These are phyloP conservation scores for Euleptes europaea DNA, from an alignment of 2,113 vertebrate genomes.

Conservation along the genomic window DNA sequence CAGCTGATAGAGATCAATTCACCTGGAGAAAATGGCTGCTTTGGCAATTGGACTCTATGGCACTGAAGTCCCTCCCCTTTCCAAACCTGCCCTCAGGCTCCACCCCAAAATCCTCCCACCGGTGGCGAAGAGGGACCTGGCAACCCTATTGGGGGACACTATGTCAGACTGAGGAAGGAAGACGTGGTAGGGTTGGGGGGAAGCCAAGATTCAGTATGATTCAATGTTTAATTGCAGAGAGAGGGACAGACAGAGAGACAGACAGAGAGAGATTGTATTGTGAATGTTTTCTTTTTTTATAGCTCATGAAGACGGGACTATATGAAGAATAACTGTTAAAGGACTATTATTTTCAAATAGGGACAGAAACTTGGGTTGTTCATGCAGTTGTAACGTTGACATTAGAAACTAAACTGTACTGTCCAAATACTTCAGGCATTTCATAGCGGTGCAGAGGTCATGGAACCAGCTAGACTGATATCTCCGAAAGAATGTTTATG, in stretches of 20 bases:
- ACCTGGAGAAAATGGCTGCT: no score
- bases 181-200: neutral
- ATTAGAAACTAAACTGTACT: neutral
- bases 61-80: no score
- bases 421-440: conserved; percentile 44
- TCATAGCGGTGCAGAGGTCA: conserved; percentile 48
- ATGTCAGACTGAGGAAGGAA: neutral
- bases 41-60: no score
- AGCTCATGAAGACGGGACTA: neutral
- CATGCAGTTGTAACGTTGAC: neutral
- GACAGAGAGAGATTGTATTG: neutral
- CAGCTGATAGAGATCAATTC: no score
- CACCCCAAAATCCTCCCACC: no score
- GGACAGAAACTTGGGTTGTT: neutral
- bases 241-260: no score
- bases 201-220: neutral
- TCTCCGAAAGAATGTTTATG: conserved; percentile 55
- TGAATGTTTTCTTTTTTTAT: neutral
- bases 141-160: no score
- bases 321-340: neutral
- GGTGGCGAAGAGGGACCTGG: no score
- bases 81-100: no score
- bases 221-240: no score
- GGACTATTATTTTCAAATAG: neutral
- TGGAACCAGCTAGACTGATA: conserved; percentile 10